Evolutionary conservation across 2,888 invertebrate genomes (phyloP).

Genomic region (Phyllotreta striolata): DNA sequence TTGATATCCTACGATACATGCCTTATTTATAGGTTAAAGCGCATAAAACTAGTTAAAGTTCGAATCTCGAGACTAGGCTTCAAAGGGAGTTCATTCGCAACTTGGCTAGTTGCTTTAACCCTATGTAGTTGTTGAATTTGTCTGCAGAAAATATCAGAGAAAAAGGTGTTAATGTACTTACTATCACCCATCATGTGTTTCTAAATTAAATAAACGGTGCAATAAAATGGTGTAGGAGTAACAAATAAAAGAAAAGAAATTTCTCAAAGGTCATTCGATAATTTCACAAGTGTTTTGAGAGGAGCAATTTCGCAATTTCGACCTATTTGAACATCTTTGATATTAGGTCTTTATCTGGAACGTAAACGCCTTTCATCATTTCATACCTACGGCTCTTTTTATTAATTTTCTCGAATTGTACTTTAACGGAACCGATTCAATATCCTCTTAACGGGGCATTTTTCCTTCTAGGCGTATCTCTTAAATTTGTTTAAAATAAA

Average conservation of each 20-base stretch:
- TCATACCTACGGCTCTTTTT: constrained; percentile 14
- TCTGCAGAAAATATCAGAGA: too few relatives aligned
- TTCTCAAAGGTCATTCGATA: neutral
- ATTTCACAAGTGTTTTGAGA: neutral
- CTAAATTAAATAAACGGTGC: neutral
- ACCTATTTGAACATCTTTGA: constrained; percentile 14
- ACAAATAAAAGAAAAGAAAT: neutral
- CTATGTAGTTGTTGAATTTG: too few relatives aligned
- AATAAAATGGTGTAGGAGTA: too few relatives aligned
- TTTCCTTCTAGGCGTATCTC: constrained; percentile 11
- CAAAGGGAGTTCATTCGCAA: too few relatives aligned
- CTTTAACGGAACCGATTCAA: constrained; percentile 12
- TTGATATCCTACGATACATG: constrained; percentile 12
- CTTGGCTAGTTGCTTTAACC: too few relatives aligned
- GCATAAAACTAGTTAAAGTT: constrained; percentile 13
- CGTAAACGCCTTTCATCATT: constrained; percentile 11
- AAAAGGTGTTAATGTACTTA: too few relatives aligned
- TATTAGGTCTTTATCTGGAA: constrained; percentile 13
- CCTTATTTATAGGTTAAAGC: constrained; percentile 14
- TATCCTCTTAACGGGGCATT: constrained; percentile 14
- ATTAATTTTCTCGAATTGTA: constrained; percentile 17
- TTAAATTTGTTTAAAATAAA: constrained; percentile 17
- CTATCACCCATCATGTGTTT: neutral
- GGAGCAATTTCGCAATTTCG: constrained; percentile 8
- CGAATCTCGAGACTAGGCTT: neutral